A percentile compares a stretch with the other conserved stretches of the same genome.
These are phyloP conservation scores for Montipora capricornis DNA, from an alignment of 64 coral and sea anemone species.

Conservation along the genomic window DNA sequence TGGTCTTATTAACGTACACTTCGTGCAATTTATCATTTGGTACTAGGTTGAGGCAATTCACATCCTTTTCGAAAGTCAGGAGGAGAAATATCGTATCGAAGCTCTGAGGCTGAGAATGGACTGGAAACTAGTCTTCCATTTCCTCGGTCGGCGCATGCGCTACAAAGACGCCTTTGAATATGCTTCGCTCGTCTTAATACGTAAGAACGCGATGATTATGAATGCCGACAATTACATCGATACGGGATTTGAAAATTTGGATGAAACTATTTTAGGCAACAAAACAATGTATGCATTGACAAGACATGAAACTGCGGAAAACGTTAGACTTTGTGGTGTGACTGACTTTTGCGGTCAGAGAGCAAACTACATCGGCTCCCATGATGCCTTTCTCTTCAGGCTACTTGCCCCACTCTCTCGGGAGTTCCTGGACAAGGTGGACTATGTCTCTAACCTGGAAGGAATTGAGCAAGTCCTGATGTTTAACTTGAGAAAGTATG, in stretches of 20 bases:
- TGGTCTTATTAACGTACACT: too few relatives aligned
- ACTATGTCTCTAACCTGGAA: constrained; percentile 67
- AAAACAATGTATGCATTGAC: constrained; percentile 85
- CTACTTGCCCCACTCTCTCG: constrained; percentile 54
- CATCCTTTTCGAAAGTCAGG: constrained; percentile 58
- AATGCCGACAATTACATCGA: constrained; percentile 85
- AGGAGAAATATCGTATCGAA: constrained; percentile 55
- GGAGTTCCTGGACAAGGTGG: constrained; percentile 46
- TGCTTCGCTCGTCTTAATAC: constrained; percentile 55
- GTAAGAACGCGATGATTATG: constrained; percentile 55
- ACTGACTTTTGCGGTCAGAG: constrained; percentile 71
- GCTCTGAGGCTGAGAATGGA: constrained; percentile 15
- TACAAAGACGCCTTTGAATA: constrained; percentile 83
- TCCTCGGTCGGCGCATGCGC: constrained; percentile 41
- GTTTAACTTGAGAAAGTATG: constrained; percentile 9
- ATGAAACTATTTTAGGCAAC: constrained; percentile 44
- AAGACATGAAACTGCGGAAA: constrained; percentile 68
- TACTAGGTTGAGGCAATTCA: constrained; percentile 79
- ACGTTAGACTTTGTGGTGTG: constrained; percentile 6
- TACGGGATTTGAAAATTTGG: constrained; percentile 73
- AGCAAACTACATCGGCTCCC: constrained; percentile 83
- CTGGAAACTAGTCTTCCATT: constrained; percentile 56
- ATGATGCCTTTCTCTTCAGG: constrained; percentile 82
- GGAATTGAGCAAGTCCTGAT: constrained; percentile 87
- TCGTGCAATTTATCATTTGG: too few relatives aligned